Evolutionary conservation across 1,140 invertebrate genomes (phyloP).

Genomic region (Oncopeltus fasciatus): DNA sequence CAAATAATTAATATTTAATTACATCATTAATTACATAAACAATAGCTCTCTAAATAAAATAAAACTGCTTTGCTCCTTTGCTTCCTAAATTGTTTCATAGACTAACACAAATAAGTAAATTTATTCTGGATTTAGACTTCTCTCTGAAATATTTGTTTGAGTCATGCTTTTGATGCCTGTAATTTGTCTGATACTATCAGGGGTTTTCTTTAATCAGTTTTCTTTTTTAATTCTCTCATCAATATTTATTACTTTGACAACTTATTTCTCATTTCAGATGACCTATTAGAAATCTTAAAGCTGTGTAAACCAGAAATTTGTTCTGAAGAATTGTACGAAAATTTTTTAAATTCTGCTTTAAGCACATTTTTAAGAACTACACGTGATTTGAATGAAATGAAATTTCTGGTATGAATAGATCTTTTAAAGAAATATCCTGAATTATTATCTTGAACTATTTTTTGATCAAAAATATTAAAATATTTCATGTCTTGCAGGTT

Average conservation of each 20-base stretch:
- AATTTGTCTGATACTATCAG: no score
- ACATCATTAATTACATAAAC: no score
- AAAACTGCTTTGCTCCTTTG: no score
- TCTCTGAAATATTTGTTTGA: no score
- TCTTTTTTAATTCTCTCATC: slow-evolving; percentile 1
- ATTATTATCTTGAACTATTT: background rate
- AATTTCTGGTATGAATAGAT: slow-evolving; percentile 48
- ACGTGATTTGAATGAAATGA: slow-evolving; percentile 61
- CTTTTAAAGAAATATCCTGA: no score
- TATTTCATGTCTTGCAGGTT: slow-evolving; percentile 22
- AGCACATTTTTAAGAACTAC: slow-evolving; percentile 67
- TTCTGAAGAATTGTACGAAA: slow-evolving; percentile 48
- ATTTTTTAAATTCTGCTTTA: slow-evolving; percentile 64
- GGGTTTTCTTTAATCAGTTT: no score
- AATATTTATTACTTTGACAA: slow-evolving; percentile 16
- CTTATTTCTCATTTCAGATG: slow-evolving; percentile 32
- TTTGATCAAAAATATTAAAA: background rate
- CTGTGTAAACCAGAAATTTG: slow-evolving; percentile 30
- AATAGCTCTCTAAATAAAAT: no score
- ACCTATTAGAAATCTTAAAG: slow-evolving; percentile 57
- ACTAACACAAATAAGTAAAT: no score
- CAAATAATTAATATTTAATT: no score
- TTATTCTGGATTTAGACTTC: no score
- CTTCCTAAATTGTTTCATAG: no score
- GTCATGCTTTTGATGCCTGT: no score